These are phyloP conservation scores for Marmota flaviventris DNA, from an alignment of 2,113 vertebrate species.

Conservation along the genomic window DNA sequence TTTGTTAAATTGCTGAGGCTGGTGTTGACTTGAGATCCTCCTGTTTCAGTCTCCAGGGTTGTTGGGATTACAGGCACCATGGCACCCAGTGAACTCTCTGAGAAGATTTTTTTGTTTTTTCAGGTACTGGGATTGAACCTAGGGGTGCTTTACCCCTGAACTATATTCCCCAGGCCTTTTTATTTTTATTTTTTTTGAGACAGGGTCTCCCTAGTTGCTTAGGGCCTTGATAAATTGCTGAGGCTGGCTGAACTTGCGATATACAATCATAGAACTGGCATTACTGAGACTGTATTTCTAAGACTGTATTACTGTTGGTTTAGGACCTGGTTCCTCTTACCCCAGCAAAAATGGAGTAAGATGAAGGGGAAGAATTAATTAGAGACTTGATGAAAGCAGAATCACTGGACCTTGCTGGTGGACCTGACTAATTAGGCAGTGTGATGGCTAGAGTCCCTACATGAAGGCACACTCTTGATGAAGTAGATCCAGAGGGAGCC, in stretches of 20 bases:
- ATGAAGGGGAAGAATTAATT: not conserved
- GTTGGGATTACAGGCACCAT: not conserved
- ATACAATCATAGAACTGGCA: not conserved
- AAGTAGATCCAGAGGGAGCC: not conserved
- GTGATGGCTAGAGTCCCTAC: not conserved
- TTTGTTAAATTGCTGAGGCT: not conserved
- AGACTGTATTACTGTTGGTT: not conserved
- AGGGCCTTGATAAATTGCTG: not conserved
- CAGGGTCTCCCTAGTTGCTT: not conserved
- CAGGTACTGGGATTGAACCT: no score
- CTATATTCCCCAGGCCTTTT: no score
- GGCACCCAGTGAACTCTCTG: not conserved
- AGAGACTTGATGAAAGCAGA: not conserved
- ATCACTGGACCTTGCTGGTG: not conserved
- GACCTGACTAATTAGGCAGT: not conserved
- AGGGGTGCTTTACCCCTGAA: no score
- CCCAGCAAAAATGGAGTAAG: not conserved
- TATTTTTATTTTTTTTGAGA: not conserved
- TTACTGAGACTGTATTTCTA: not conserved
- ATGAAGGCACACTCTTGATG: not conserved
- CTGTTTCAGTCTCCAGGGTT: not conserved
- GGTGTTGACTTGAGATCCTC: not conserved
- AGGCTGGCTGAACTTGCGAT: not conserved
- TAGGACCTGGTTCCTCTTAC: conserved; percentile 1
- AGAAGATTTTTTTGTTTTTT: not conserved